Conservation (phyloP, 1,140 invertebrate genomes). For the Drosophila miranda region DNA sequence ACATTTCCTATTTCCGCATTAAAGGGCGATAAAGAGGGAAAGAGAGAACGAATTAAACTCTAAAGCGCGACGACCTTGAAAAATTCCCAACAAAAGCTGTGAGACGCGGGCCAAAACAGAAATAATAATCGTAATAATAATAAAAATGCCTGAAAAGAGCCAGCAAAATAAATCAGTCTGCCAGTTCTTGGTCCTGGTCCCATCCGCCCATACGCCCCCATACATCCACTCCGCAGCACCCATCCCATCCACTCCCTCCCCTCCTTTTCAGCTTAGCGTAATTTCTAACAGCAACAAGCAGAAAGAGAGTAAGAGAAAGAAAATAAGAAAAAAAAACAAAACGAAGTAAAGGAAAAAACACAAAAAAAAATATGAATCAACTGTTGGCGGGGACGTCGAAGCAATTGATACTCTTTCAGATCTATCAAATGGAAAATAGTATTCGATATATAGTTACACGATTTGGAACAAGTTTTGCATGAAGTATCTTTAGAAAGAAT, state of each 20-base stretch:
- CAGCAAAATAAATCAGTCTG: conserved; percentile 75
- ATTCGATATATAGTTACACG: too few species aligned
- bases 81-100: conserved; percentile 44
- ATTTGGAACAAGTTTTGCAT: too few species aligned
- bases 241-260: conserved; percentile 5
- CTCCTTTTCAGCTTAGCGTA: conserved; percentile 55
- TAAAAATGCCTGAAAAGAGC: conserved; percentile 72
- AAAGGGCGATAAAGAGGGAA: conserved; percentile 20
- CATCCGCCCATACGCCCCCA: too few species aligned
- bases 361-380: not conserved
- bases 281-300: conserved; percentile 66
- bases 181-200: conserved; percentile 7
- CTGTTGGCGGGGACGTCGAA: too few species aligned
- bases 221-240: conserved; percentile 13
- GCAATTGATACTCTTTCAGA: too few species aligned
- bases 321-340: conserved; percentile 26
- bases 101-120: conserved; percentile 36
- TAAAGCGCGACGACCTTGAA: conserved; percentile 68
- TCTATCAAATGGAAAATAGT: too few species aligned
- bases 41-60: conserved; percentile 38
- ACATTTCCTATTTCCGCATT: conserved; percentile 75
- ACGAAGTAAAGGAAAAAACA: conserved; percentile 9
- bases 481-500: too few species aligned
- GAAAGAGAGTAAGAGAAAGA: conserved; percentile 20
- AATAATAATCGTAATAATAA: conserved; percentile 80